Evolutionary conservation across 2,888 invertebrate genomes (phyloP).

Genomic region (Polydrusus pterygomalis): DNA sequence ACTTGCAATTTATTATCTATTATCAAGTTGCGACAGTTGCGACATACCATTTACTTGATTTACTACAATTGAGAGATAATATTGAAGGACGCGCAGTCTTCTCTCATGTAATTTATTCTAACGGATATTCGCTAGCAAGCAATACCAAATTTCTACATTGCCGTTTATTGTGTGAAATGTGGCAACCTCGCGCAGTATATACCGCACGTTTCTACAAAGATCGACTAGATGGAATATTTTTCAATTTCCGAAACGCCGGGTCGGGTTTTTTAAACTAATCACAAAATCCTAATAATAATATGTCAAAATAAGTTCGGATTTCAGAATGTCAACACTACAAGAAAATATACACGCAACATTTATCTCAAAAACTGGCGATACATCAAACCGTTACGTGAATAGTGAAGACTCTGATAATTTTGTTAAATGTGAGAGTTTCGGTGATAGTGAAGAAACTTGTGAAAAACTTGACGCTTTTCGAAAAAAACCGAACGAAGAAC

Average conservation of each 20-base stretch:
- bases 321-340: constrained; percentile 48
- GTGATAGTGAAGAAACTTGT: background rate
- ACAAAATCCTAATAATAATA: constrained; percentile 23
- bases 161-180: background rate
- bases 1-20: background rate
- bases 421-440: background rate
- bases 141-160: too few species aligned
- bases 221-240: constrained; percentile 19
- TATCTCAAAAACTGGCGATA: constrained; percentile 13
- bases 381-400: background rate
- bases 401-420: background rate
- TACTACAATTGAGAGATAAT: too few species aligned
- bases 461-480: background rate
- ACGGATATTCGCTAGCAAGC: too few species aligned
- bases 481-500: too few species aligned
- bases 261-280: constrained; percentile 42
- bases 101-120: too few species aligned
- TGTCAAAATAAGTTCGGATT: constrained; percentile 37
- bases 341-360: constrained; percentile 26
- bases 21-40: too few species aligned
- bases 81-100: too few species aligned
- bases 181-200: constrained; percentile 24
- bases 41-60: too few species aligned
- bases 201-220: constrained; percentile 15
- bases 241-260: constrained; percentile 13